Evolutionary conservation across 2,113 vertebrate species (phyloP).

Genomic region (Lepidothrix coronata): DNA sequence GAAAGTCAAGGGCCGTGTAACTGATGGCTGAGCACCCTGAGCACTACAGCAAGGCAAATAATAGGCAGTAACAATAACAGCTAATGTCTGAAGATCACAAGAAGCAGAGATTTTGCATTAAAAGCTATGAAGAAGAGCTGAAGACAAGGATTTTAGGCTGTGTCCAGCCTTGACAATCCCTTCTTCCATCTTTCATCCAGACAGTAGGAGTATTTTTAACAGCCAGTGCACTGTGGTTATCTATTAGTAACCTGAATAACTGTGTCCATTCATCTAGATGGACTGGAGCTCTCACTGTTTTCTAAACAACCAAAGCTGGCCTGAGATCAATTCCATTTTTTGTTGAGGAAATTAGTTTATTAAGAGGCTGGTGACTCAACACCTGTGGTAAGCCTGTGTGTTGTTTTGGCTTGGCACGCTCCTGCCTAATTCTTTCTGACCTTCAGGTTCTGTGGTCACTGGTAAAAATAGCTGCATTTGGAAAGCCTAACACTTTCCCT

Average conservation of each 20-base stretch:
- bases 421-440: not conserved
- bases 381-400: not conserved
- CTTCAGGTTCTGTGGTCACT: not conserved
- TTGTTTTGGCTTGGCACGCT: not conserved
- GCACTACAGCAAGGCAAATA: not conserved
- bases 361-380: conserved; percentile 7
- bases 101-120: not conserved
- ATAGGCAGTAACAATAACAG: not conserved
- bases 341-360: conserved; percentile 18
- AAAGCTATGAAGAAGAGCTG: not conserved
- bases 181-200: not conserved
- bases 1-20: not conserved
- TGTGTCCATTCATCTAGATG: not conserved
- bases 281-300: not conserved
- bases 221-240: not conserved
- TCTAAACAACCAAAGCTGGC: not conserved
- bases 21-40: not conserved
- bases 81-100: not conserved
- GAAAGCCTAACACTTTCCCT: not conserved
- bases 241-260: not conserved
- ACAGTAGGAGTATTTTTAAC: not conserved
- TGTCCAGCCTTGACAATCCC: not conserved
- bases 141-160: not conserved
- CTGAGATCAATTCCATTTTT: not conserved
- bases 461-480: not conserved